phyloP scores from a whole-genome alignment of 2,113 vertebrate species.

The Semnornis frantzii region DNA sequence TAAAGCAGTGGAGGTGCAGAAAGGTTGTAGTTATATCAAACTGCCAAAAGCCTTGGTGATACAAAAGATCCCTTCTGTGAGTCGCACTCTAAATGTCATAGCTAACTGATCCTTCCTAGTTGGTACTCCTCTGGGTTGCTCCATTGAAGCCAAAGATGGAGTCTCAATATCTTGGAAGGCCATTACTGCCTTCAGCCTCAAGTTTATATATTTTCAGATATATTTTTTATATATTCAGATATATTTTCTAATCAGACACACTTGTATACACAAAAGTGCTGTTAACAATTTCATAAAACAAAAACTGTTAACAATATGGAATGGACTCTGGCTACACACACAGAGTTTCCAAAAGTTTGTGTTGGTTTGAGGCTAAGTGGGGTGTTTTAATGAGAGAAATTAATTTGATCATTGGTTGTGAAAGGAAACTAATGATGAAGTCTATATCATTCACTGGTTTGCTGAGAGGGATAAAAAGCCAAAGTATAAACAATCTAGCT shows the following conservation, averaged over 20 bases:
- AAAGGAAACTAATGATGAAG: too few relatives aligned
- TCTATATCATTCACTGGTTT: too few relatives aligned
- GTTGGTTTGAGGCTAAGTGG: too few relatives aligned
- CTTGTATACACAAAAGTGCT: rapidly evolving
- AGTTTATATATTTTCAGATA: background rate
- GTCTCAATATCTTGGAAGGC: background rate
- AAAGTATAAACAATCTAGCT: too few relatives aligned
- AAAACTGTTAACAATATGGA: background rate
- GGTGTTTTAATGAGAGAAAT: too few relatives aligned
- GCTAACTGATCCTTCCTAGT: background rate
- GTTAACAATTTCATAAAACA: background rate
- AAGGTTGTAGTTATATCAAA: background rate
- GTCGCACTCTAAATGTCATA: background rate
- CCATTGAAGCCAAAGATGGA: background rate
- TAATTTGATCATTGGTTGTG: too few relatives aligned
- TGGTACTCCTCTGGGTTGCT: background rate
- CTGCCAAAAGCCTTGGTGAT: background rate
- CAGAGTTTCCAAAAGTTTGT: background rate
- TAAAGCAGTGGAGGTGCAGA: background rate
- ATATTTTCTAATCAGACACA: background rate
- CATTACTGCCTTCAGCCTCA: background rate
- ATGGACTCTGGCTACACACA: background rate
- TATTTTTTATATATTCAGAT: too few relatives aligned
- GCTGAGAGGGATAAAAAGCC: too few relatives aligned
- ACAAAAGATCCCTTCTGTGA: background rate